Percentiles rank a stretch among this genome's conserved stretches.
Conservation (phyloP, 2,113 vertebrate species). For the Myiagra hebetior region DNA sequence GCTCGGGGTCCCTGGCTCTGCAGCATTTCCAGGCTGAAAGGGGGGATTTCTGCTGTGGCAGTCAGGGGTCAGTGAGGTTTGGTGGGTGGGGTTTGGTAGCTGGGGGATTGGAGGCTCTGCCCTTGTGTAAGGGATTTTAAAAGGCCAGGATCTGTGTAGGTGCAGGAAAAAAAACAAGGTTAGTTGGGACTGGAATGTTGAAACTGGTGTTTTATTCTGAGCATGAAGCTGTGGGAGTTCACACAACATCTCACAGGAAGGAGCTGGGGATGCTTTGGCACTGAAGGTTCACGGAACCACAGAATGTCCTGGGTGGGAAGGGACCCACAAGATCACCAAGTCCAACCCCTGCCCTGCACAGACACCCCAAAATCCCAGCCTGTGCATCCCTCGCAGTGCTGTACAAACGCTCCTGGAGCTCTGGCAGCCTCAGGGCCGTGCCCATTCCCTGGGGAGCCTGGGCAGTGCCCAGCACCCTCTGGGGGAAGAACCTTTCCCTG, state of each 20-base stretch:
- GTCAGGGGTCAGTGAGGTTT: fast-evolving
- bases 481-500: neutral
- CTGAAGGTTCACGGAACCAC: neutral
- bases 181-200: neutral
- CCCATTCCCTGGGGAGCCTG: neutral
- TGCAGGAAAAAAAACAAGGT: neutral
- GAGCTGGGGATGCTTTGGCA: neutral
- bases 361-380: neutral
- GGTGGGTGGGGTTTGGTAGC: fast-evolving
- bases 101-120: neutral
- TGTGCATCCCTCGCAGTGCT: fast-evolving
- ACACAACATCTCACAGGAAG: fast-evolving
- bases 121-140: neutral
- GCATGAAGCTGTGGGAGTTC: neutral
- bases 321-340: neutral
- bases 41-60: neutral
- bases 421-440: neutral
- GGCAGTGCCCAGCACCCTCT: neutral
- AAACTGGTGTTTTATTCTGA: neutral
- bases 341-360: neutral
- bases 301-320: neutral
- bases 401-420: neutral
- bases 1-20: fast-evolving
- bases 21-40: neutral
- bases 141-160: fast-evolving